Conservation (phyloP, 2,797 vertebrate species). For the Neosilurus mollespiculum region DNA sequence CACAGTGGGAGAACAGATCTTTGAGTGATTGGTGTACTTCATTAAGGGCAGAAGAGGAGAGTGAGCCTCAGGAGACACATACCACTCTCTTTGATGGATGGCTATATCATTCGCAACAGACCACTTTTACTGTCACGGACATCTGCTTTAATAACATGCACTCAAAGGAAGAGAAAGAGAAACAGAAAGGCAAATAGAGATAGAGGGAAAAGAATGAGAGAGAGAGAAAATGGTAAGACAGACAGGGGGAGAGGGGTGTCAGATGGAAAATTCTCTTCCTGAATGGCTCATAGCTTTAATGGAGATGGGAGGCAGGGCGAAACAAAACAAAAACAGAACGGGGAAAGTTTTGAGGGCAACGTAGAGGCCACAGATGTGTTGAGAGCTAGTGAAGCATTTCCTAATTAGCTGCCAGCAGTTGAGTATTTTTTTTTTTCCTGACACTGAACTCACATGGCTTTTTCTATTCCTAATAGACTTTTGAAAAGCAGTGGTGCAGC, state of each 20-base stretch:
- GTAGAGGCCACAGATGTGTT: constrained; percentile 13
- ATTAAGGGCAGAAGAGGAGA: constrained; percentile 64
- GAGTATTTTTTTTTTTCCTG: not conserved
- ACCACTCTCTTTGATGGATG: constrained; percentile 73
- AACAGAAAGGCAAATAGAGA: constrained; percentile 28
- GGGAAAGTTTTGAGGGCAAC: constrained; percentile 2
- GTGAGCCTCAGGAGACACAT: constrained; percentile 70
- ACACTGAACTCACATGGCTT: constrained; percentile 19
- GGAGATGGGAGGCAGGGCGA: constrained; percentile 24
- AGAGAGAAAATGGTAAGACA: not conserved
- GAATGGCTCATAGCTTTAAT: constrained; percentile 24
- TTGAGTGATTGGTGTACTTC: constrained; percentile 73
- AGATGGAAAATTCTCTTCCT: constrained; percentile 31
- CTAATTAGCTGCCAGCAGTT: constrained; percentile 41
- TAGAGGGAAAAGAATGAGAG: too few relatives aligned
- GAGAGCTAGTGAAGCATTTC: constrained; percentile 24
- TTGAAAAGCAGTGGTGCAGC: constrained; percentile 26
- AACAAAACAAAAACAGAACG: constrained; percentile 35
- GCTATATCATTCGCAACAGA: constrained; percentile 63
- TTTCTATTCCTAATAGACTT: constrained; percentile 11
- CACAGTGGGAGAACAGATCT: constrained; percentile 46
- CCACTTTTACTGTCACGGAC: constrained; percentile 55
- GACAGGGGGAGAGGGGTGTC: constrained; percentile 14
- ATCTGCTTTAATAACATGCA: constrained; percentile 53
- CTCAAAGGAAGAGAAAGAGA: constrained; percentile 37